phyloP scores from a whole-genome alignment of 1,140 invertebrate species.

The Panagrolaimus sp. region DNA sequence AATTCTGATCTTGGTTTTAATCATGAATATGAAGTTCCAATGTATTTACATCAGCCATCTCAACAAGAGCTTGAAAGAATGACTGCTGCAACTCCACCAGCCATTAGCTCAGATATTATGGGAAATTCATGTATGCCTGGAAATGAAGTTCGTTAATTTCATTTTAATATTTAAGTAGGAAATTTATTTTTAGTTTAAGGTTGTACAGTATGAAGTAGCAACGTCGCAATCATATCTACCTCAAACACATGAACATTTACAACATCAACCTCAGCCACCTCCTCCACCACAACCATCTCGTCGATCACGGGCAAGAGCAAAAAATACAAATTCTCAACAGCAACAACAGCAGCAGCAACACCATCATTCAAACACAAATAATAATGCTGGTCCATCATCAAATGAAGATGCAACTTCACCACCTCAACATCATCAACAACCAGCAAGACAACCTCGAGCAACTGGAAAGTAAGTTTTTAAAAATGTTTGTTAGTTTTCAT shows the following conservation, averaged over 20 bases:
- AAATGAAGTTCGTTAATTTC: constrained; percentile 1
- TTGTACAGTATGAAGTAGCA: constrained; percentile 16
- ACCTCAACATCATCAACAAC: no score
- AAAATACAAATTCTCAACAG: not conserved
- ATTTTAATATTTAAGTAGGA: not conserved
- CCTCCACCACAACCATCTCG: not conserved
- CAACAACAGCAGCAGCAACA: not conserved
- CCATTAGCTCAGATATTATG: constrained; percentile 26
- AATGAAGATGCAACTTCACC: constrained; percentile 19
- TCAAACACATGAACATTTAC: constrained; percentile 7
- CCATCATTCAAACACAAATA: no score
- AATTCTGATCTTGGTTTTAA: constrained; percentile 13
- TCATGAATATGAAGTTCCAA: constrained; percentile 15
- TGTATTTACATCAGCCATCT: constrained; percentile 13
- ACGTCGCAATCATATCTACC: constrained; percentile 14
- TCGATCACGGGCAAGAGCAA: not conserved
- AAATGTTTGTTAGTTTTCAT: no score
- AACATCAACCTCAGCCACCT: not conserved
- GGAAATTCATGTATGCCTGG: not conserved
- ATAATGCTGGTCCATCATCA: constrained; percentile 8
- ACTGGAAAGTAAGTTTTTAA: not conserved
- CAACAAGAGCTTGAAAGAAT: constrained; percentile 37
- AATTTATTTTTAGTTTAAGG: not conserved
- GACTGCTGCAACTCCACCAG: constrained; percentile 35
- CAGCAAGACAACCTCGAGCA: no score